Percentiles rank a stretch among this genome's conserved stretches.
phyloP scores from a whole-genome alignment of 2,888 invertebrate species.

The Heliconius charithonia region DNA sequence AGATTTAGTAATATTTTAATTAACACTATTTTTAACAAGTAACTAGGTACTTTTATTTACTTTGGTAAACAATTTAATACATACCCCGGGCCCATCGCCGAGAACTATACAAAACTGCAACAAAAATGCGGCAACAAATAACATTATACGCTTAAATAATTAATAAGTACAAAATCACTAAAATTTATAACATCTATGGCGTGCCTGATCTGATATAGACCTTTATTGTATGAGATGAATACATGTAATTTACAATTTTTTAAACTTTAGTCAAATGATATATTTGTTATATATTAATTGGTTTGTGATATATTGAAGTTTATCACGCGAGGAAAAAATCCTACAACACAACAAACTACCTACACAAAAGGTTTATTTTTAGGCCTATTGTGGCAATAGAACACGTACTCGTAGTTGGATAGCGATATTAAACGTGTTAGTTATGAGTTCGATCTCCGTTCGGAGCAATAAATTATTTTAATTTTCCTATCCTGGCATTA shows the following conservation, averaged over 20 bases:
- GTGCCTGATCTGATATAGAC: constrained; percentile 27
- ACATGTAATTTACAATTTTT: not conserved
- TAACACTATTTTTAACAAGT: too few species aligned
- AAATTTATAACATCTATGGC: constrained; percentile 22
- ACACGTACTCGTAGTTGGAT: too few species aligned
- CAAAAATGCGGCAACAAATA: not conserved
- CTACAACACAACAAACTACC: not conserved
- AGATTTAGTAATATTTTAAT: too few species aligned
- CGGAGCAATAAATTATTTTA: not conserved
- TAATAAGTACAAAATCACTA: not conserved
- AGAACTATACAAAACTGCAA: not conserved
- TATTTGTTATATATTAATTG: constrained; percentile 27
- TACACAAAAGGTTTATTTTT: not conserved
- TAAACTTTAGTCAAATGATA: constrained; percentile 17
- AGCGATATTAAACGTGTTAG: too few species aligned
- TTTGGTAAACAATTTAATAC: too few species aligned
- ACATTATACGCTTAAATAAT: constrained; percentile 6
- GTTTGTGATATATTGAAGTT: constrained; percentile 28
- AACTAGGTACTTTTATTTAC: too few species aligned
- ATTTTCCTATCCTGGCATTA: too few species aligned
- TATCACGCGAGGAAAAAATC: constrained; percentile 27
- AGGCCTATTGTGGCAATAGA: not conserved
- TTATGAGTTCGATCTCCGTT: too few species aligned
- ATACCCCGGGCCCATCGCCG: not conserved
- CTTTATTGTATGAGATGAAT: not conserved